Conservation (phyloP, 2,113 vertebrate genomes). For the Girardinichthys multiradiatus region DNA sequence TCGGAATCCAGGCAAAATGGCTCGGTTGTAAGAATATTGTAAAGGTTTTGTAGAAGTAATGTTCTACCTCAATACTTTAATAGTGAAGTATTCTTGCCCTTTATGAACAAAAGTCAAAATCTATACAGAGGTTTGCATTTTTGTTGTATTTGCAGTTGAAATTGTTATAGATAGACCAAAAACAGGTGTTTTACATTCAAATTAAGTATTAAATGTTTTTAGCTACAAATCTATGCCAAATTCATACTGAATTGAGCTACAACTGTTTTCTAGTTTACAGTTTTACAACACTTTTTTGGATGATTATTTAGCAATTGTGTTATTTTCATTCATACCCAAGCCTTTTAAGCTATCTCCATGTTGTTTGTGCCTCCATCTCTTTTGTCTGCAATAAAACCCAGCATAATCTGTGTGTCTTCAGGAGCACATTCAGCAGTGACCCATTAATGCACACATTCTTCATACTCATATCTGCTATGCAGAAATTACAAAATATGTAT, state of each 20-base stretch:
- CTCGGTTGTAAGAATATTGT: background rate
- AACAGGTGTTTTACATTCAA: background rate
- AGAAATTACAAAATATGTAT: conserved; percentile 48
- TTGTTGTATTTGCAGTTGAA: background rate
- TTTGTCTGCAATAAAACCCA: conserved; percentile 31
- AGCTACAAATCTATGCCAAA: background rate
- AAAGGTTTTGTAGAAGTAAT: background rate
- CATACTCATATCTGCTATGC: conserved; percentile 42
- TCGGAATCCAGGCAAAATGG: background rate
- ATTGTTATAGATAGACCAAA: background rate
- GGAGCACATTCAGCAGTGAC: conserved; percentile 26
- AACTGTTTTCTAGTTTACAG: too few relatives aligned
- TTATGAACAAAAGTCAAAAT: background rate
- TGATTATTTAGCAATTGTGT: background rate
- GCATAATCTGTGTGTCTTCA: conserved; percentile 22
- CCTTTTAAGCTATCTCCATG: conserved; percentile 14
- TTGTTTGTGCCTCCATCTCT: conserved; percentile 21
- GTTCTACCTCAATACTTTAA: background rate
- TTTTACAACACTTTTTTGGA: background rate
- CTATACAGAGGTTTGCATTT: background rate
- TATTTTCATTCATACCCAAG: background rate
- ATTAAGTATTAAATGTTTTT: background rate
- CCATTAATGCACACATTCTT: conserved; percentile 29
- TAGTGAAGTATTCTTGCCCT: background rate
- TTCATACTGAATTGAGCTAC: background rate